Evolutionary conservation across 1,140 invertebrate genomes (phyloP).

Genomic region (Araneus ventricosus): DNA sequence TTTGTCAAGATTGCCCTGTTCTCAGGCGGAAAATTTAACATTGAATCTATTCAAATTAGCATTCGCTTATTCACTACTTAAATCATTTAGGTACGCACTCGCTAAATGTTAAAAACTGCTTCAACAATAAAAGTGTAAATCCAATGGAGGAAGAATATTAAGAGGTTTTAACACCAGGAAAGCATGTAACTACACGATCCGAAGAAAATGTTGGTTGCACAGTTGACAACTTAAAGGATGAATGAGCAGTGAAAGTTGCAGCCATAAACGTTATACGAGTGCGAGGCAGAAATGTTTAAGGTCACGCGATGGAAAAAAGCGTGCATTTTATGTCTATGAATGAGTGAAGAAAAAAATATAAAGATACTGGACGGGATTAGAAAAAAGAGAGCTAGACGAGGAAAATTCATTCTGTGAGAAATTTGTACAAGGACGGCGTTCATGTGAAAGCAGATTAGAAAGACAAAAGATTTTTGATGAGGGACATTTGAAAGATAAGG

Average conservation of each 20-base stretch:
- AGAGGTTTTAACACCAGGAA: neutral
- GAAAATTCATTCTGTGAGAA: neutral
- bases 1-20: too few species aligned
- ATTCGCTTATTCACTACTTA: too few species aligned
- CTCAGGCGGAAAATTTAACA: too few species aligned
- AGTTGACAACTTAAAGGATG: neutral
- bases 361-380: neutral
- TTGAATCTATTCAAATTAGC: too few species aligned
- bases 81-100: too few species aligned
- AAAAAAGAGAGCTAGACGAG: neutral
- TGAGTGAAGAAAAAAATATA: neutral
- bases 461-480: neutral
- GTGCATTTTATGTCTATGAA: neutral
- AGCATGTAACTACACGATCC: neutral
- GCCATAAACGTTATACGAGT: neutral
- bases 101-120: too few species aligned
- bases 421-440: neutral
- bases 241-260: neutral
- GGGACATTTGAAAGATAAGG: neutral
- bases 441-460: neutral
- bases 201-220: neutral
- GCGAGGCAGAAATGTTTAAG: neutral
- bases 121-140: too few species aligned
- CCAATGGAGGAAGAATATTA: too few species aligned
- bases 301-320: neutral